Evolutionary conservation across 2,888 invertebrate species (phyloP), one percentile per base, ranked within the genome.

Genomic region (Rhagonycha lutea): DNA sequence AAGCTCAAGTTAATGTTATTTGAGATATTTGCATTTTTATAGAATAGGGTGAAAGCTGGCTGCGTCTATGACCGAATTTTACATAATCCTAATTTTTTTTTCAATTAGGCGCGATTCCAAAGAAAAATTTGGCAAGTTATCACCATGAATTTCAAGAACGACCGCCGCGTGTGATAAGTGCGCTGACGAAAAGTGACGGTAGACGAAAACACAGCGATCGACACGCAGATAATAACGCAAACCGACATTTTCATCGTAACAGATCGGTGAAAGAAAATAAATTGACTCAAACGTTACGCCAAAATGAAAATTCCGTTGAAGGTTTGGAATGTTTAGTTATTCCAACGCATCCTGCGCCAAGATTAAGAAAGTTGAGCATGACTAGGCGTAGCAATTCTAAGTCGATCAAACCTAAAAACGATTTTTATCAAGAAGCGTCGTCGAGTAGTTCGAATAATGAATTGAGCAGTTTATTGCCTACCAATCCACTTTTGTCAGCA

Each of bases 391-490:
- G 67, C 89, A 89, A 65, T 89, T 89, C 69, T 83, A 89, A 74
- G 85, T 87, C 14, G 84, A 88, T 63, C 86, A 79, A 82, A 81
- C 78, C 82, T 68, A 90, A 90, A 60, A 86, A 83, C 62, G 86
- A 86, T 60, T 87, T 88, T 87, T 80, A 91, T 87, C 73, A 91
- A 88, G 84, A 91, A 88, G 86, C 87, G 11, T 88, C 88, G 3
- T 86, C 92, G 84, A 90, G 92, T 87, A 87, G 92, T 86, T 88
- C 93, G 83, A 91, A 93, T 88, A 85, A 92, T 89, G 87, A 94
- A 89, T 78, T 91, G 76, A 93, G 92, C 83, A 92, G 92, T 1
- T 86, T 94, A 26, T 87, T 94, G 68, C 92, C 92, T 0, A 81
- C 83, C n/a, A 83, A 83, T 62, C 83, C 87, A 10, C 86, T 93